Conservation (phyloP, 2,888 invertebrate genomes). For the Geotrupes spiniger region DNA sequence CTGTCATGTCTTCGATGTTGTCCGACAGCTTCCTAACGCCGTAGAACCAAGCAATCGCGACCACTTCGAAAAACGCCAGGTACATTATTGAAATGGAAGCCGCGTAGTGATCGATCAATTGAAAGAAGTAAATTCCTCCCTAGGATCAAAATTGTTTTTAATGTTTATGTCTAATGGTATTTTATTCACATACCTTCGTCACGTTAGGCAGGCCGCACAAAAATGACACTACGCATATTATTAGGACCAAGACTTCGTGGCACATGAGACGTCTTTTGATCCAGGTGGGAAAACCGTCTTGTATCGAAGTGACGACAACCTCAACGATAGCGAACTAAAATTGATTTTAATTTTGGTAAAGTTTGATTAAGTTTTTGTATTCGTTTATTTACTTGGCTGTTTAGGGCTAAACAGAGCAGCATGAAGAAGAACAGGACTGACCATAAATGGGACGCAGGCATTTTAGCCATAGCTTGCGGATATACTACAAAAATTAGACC, state of each 20-base stretch:
- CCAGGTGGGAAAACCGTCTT: constrained; percentile 88
- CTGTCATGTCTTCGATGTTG: constrained; percentile 90
- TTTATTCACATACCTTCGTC: constrained; percentile 63
- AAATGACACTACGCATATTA: constrained; percentile 81
- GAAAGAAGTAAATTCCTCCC: constrained; percentile 91
- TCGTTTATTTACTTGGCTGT: constrained; percentile 69
- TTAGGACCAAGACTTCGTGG: constrained; percentile 81
- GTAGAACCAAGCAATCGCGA: constrained; percentile 90
- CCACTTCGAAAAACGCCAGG: constrained; percentile 89
- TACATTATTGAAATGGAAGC: constrained; percentile 89
- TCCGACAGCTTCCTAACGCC: constrained; percentile 76
- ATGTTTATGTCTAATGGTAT: no score
- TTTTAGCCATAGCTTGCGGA: constrained; percentile 88
- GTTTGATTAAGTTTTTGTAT: constrained; percentile 7
- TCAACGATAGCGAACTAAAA: constrained; percentile 91
- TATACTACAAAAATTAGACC: constrained; percentile 89
- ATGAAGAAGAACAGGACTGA: constrained; percentile 88
- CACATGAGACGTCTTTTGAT: constrained; percentile 78
- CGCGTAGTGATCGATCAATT: constrained; percentile 91
- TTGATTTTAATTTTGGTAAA: constrained; percentile 3
- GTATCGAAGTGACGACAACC: constrained; percentile 89
- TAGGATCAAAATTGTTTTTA: constrained; percentile 41
- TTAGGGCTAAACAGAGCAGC: constrained; percentile 82
- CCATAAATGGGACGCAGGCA: constrained; percentile 90
- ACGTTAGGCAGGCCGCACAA: constrained; percentile 84